Base-by-base conservation (phyloP, 2,888 invertebrate species). In the Alentia gelatinosa region DNA sequence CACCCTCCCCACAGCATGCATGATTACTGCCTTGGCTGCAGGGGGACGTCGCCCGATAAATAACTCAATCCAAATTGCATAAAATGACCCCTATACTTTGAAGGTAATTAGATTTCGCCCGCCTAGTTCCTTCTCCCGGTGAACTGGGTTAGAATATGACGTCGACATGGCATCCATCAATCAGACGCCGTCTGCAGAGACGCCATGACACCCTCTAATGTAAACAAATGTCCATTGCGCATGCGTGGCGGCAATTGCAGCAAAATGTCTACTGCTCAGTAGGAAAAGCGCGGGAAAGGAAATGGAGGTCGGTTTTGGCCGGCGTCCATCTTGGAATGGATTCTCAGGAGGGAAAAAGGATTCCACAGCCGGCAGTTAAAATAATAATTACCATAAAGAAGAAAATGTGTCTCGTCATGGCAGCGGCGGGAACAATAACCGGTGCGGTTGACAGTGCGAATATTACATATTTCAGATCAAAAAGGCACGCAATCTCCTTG, bases 391-490 rank as follows among this genome's bases (percentile, higher is more conserved):
- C 68, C 26, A 26, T 68, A 30, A 68, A 56, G n/a, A 56, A 56
- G 56, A n/a, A 56, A 56, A 56, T n/a, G 12, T 56, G 68, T 68
- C 33, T 68, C 68, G 68, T 68, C 68, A 56, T 56, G 56, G 56
- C 56, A 56, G 56, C n/a, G n/a, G 23, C 56, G 56, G 56, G 56
- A 86, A 86, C 47, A 86, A 86, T 86, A 47, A n/a, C 79, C 39
- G 47, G 7, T 33, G 86, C 86, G 33, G 42, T 47, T 86, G 86
- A 86, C 86, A 86, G 86, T 86, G 47, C 42, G 86, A 86, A 86
- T 86, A 86, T 86, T 86, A 86, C 86, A 86, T 86, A 86, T 86
- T 86, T 86, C 86, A 86, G 86, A 86, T 86, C 86, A 86, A 86
- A 86, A 42, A 86, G 86, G 86, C 86, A 47, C 86, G 86, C 86